Evolutionary conservation across 64 coral and sea anemone species (phyloP).

Genomic region (Anthopleura sola): DNA sequence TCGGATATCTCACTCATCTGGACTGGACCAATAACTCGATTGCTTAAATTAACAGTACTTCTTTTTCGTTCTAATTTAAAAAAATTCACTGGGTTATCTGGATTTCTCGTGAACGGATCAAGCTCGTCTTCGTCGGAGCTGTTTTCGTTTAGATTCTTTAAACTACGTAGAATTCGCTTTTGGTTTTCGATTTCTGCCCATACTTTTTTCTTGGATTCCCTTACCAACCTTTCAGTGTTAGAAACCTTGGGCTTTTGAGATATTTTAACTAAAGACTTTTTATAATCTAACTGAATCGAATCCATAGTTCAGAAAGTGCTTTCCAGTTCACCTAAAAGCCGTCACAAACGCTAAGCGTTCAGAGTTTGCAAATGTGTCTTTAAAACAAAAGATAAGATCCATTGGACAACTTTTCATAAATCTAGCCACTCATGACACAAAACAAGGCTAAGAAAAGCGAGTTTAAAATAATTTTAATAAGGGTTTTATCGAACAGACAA

Average conservation of each 20-base stretch:
- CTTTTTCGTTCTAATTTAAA: conserved; percentile 50
- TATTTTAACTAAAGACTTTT: not conserved
- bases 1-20: conserved; percentile 20
- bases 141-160: not conserved
- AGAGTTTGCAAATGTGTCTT: not conserved
- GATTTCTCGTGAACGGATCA: not conserved
- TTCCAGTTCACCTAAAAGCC: not conserved
- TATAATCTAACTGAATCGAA: not conserved
- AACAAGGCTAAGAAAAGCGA: too few relatives aligned
- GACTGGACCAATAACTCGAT: conserved; percentile 25
- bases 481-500: too few relatives aligned
- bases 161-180: not conserved
- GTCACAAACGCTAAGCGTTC: not conserved
- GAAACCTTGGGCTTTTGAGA: not conserved
- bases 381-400: not conserved
- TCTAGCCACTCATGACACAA: too few relatives aligned
- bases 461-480: too few relatives aligned
- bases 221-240: not conserved
- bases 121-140: not conserved
- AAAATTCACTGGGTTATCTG: conserved; percentile 42
- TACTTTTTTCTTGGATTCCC: not conserved
- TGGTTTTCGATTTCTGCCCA: not conserved
- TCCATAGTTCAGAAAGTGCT: not conserved
- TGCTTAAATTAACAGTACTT: conserved; percentile 26
- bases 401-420: too few relatives aligned